Percentiles rank a stretch among this genome's conserved stretches.
Evolutionary conservation across 1,140 invertebrate species (phyloP).

Genomic region (Zaprionus tsacasi): DNA sequence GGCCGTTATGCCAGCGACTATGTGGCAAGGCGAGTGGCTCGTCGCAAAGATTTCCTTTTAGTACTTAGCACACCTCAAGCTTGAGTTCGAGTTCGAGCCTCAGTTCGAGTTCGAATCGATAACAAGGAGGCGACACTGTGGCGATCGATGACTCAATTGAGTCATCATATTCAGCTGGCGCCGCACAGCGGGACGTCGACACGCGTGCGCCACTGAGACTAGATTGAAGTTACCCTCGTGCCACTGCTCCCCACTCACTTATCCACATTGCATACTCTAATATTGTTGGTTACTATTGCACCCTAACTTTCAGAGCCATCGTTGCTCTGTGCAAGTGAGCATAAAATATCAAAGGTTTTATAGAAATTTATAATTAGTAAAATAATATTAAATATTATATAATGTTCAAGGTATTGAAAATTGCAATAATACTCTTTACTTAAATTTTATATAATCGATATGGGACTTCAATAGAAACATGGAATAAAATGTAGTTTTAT

Average conservation of each 20-base stretch:
- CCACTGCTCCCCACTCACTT: not conserved
- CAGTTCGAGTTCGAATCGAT: slow-evolving; percentile 52
- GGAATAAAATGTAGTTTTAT: no score
- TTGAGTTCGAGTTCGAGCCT: slow-evolving; percentile 26
- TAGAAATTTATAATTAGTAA: no score
- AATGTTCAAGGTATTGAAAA: no score
- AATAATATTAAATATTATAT: no score
- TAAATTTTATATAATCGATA: no score
- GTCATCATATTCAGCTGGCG: slow-evolving; percentile 53
- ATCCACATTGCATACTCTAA: slow-evolving; percentile 1
- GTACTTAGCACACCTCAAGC: slow-evolving; percentile 46
- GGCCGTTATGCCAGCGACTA: slow-evolving; percentile 54
- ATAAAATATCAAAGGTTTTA: no score
- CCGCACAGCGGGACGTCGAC: slow-evolving; percentile 32
- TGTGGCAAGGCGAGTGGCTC: slow-evolving; percentile 65
- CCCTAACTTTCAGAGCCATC: no score
- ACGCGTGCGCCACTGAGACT: slow-evolving; percentile 38
- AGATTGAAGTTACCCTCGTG: slow-evolving; percentile 35
- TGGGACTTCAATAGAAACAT: no score
- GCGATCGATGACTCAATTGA: slow-evolving; percentile 53
- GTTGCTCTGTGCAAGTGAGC: no score
- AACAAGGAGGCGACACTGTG: slow-evolving; percentile 56
- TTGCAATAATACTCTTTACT: no score
- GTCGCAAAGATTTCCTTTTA: slow-evolving; percentile 74
- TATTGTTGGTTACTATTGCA: slow-evolving; percentile 40